A percentile compares a stretch with the other conserved stretches of the same genome.
Evolutionary conservation across 37 sponge, comb jelly and placozoan species (phyloP).

Genomic region (Crambe crambe): DNA sequence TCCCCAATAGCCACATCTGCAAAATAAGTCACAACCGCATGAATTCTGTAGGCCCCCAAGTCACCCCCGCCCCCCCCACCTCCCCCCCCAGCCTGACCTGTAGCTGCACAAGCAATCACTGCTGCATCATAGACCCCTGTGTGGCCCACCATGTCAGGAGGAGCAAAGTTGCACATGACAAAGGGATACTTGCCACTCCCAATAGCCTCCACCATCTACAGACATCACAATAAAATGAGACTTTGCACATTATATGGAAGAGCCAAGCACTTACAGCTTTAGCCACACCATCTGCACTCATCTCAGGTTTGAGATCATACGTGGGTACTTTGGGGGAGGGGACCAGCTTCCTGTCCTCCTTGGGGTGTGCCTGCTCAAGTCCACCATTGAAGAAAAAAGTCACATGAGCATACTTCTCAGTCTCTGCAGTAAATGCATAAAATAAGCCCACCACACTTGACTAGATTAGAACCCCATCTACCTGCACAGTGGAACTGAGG

Average conservation of each 20-base stretch:
- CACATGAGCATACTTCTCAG: conserved; percentile 99
- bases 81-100: no score
- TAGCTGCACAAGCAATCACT: conserved; percentile 84
- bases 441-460: no score
- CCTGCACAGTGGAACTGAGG: conserved; percentile 96
- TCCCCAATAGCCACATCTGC: conserved; percentile 83
- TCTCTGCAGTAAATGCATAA: conserved; percentile 53
- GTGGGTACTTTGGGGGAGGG: conserved; percentile 97
- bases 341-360: conserved; percentile 87
- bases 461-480: no score
- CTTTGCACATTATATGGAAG: not conserved
- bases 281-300: conserved; percentile 93
- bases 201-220: conserved; percentile 82
- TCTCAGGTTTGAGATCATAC: conserved; percentile 96
- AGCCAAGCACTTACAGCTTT: conserved; percentile 50
- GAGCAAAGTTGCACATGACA: conserved; percentile 99
- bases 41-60: no score
- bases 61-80: no score
- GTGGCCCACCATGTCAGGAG: conserved; percentile 99
- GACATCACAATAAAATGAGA: not conserved
- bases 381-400: conserved; percentile 99
- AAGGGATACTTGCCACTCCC: conserved; percentile 81
- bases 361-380: conserved; percentile 67
- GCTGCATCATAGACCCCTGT: conserved; percentile 94
- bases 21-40: not conserved